These are phyloP conservation scores for Drosophila varians DNA, from an alignment of 1,140 invertebrate species.

Conservation along the genomic window DNA sequence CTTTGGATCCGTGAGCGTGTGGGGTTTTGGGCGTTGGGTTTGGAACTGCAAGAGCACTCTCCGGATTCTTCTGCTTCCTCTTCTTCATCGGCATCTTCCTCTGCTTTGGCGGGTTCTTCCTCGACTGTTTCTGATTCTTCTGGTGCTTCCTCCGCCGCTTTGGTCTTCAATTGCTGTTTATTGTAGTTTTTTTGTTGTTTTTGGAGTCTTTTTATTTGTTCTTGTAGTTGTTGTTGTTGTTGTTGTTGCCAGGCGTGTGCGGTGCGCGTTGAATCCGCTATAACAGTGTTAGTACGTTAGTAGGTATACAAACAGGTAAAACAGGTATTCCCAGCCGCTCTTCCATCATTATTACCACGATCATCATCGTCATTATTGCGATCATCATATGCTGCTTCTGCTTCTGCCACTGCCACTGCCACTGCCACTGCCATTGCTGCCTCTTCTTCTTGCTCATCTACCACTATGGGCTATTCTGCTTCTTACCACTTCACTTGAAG, in stretches of 20 bases:
- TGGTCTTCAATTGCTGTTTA: conserved; percentile 58
- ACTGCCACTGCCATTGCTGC: not conserved
- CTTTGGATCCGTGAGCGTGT: conserved; percentile 4
- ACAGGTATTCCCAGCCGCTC: conserved; percentile 79
- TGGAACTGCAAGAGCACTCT: conserved; percentile 18
- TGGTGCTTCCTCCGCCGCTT: conserved; percentile 34
- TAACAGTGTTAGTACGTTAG: conserved; percentile 84
- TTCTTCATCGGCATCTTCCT: not conserved
- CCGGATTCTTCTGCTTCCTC: not conserved
- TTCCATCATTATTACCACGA: conserved; percentile 45
- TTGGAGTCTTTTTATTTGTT: no score
- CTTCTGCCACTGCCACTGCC: conserved; percentile 17
- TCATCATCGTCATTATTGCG: conserved; percentile 44
- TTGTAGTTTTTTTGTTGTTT: conserved; percentile 28
- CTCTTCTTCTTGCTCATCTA: conserved; percentile 31
- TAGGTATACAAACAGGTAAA: conserved; percentile 84
- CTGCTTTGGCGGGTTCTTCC: not conserved
- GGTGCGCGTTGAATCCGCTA: conserved; percentile 80
- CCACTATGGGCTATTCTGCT: conserved; percentile 28
- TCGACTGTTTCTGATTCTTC: conserved; percentile 13
- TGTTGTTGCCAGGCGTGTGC: conserved; percentile 69
- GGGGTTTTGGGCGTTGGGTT: conserved; percentile 34
- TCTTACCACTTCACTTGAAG: conserved; percentile 69
- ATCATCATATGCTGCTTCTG: conserved; percentile 27
- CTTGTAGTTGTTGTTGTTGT: conserved; percentile 18